Evolutionary conservation across 2,797 vertebrate genomes (phyloP), one percentile per base, ranked within the genome.

Genomic region (Cossypha dichroa): DNA sequence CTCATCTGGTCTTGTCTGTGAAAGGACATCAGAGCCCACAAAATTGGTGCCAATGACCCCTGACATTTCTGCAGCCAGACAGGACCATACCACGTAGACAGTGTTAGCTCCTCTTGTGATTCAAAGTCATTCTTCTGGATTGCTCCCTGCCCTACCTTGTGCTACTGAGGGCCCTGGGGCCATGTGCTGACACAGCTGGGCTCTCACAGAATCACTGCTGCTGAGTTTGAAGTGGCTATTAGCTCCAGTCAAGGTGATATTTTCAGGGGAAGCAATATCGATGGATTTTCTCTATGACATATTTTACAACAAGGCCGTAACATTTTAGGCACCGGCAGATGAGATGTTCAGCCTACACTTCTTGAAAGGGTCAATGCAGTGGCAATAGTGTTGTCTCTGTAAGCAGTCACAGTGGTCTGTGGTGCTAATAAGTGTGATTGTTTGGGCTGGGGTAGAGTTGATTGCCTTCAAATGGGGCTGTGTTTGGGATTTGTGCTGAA

Each of bases 241-340:
- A 46, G 31, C 18, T 80, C 41, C 52, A 75, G 29, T n/a, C 48
- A 63, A 40, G 21, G 17, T 29, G 36, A 43, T 87, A 73, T 68
- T 96, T 88, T 84, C 58, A 79, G 31, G 51, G 15, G 86, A 91
- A 69, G 36, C 33, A 81, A 10, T 86, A 84, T 14, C 2, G 1
- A 85, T 90, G 34, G 74, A 86, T 97, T 88, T 91, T 90, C 29
- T 49, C 54, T 67, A 34, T 86, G 83, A 69, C 46, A 73, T 66
- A 23, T 81, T 88, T 79, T 81, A 58, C 1, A 2, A 48, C 31
- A 46, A 69, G 8, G 28, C 73, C 40, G 81, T 66, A 75, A 73
- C 34, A 41, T 93, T 89, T 79, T 73, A 93, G 46, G 38, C 58
- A 84, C 25, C 25, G 75, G 73, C 11, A 82, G 83, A 90, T 36